Evolutionary conservation across 1,140 invertebrate genomes (phyloP), one percentile per base, ranked within the genome.

Genomic region (Antheraea mylitta): DNA sequence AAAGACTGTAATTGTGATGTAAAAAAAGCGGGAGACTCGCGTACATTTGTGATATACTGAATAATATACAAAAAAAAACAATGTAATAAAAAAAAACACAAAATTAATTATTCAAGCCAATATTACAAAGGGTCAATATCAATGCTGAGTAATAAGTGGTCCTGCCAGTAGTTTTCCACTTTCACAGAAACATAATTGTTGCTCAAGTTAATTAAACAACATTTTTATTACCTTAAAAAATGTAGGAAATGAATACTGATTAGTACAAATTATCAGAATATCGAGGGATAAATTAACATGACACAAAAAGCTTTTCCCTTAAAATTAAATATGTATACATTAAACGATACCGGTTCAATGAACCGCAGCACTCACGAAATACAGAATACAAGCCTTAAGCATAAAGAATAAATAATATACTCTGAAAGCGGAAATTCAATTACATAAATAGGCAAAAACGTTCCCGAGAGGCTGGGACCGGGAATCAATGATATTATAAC

Each of bases 401-500:
- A 79, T 73, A 83, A 80, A 80, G 83, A 87, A 87, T 87, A 87
- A 90, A 90, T 87, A 90, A 79, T 87, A 89, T 89, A 88, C 77
- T 87, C 85, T 88, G 86, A 85, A 89, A 89, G 85, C 85, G 82
- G 81, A 87, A 83, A 75, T 81, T 82, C 83, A 85, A 76, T 85
- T 83, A 85, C 71, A 85, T 84, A 87, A 83, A 81, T 79, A 65
- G 45, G 11, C 45, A 13, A 16, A 30, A 53, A n/a, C 45, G 45
- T 16, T 53, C 45, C 45, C 45, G 45, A 53, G 45, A n/a, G 45
- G 45, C 45, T 10, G 45, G 16, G 16, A 13, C 22, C 22, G 22
- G 22, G 22, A 30, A 30, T 30, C 22, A 30, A 30, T 4, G 22
- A 30, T 30, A 30, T 30, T 30, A 30, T 30, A 30, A 30, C 22